Percentiles rank a stretch among this genome's conserved stretches.
These are phyloP conservation scores for Sterrhoptilus dennistouni DNA, from an alignment of 2,113 vertebrate species.

Conservation along the genomic window DNA sequence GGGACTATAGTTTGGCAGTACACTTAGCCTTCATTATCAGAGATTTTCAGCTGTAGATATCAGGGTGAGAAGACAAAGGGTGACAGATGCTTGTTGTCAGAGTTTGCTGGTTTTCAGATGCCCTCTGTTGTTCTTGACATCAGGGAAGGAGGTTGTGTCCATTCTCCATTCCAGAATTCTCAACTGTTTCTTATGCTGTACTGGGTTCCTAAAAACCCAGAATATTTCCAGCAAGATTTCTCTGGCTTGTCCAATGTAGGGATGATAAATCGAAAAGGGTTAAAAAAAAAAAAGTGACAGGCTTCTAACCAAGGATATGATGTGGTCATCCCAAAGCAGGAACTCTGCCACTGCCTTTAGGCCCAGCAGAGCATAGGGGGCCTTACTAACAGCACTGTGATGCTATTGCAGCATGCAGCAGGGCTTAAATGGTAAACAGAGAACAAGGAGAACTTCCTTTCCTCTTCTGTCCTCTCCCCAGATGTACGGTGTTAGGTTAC, in stretches of 20 bases:
- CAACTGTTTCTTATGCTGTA: neutral
- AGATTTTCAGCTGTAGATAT: conserved; percentile 6
- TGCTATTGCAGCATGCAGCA: conserved; percentile 30
- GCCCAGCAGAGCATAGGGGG: neutral
- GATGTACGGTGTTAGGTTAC: conserved; percentile 64
- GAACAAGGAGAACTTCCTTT: conserved; percentile 62
- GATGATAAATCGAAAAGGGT: neutral
- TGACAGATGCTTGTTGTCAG: neutral
- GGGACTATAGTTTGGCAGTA: neutral
- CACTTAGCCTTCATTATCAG: neutral
- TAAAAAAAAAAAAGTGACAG: neutral
- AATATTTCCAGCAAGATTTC: neutral
- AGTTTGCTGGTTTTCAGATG: neutral
- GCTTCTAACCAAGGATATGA: neutral
- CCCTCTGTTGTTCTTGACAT: neutral
- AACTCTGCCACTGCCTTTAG: neutral
- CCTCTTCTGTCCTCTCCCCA: conserved; percentile 50
- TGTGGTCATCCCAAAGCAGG: neutral
- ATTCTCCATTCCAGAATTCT: neutral
- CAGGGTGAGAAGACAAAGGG: neutral
- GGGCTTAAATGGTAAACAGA: conserved; percentile 26
- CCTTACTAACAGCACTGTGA: neutral
- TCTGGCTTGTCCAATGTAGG: neutral
- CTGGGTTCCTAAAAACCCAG: neutral
- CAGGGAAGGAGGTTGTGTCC: neutral